These are phyloP conservation scores for Oreochromis aureus DNA, from an alignment of 2,113 vertebrate species.

Conservation along the genomic window DNA sequence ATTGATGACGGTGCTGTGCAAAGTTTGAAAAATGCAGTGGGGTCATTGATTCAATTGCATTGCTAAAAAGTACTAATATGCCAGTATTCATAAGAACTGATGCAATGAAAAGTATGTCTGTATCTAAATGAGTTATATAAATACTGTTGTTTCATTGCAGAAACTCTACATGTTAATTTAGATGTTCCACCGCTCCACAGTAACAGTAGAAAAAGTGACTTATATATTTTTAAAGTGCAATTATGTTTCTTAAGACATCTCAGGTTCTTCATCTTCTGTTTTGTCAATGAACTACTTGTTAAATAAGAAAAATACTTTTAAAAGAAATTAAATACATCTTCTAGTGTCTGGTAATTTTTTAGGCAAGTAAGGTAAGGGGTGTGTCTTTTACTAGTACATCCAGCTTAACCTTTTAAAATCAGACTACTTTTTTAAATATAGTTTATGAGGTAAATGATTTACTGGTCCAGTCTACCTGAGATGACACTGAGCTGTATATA, in stretches of 20 bases:
- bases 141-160: not conserved
- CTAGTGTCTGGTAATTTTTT: rapidly evolving
- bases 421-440: not conserved
- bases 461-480: not conserved
- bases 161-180: not conserved
- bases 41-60: not conserved
- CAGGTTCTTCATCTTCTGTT: not conserved
- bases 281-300: not conserved
- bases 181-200: rapidly evolving
- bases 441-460: not conserved
- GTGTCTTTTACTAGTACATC: not conserved
- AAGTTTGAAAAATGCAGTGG: not conserved
- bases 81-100: not conserved
- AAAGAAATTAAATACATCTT: not conserved
- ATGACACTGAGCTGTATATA: not conserved
- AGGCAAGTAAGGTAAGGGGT: not conserved
- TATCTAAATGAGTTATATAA: not conserved
- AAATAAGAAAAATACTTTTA: not conserved
- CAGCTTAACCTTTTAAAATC: not conserved
- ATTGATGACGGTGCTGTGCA: not conserved
- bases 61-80: not conserved
- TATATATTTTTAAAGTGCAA: not conserved
- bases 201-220: not conserved
- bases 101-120: not conserved
- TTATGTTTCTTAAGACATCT: not conserved